phyloP scores from a whole-genome alignment of 2,797 vertebrate genomes.

The Arctocebus calabarensis region DNA sequence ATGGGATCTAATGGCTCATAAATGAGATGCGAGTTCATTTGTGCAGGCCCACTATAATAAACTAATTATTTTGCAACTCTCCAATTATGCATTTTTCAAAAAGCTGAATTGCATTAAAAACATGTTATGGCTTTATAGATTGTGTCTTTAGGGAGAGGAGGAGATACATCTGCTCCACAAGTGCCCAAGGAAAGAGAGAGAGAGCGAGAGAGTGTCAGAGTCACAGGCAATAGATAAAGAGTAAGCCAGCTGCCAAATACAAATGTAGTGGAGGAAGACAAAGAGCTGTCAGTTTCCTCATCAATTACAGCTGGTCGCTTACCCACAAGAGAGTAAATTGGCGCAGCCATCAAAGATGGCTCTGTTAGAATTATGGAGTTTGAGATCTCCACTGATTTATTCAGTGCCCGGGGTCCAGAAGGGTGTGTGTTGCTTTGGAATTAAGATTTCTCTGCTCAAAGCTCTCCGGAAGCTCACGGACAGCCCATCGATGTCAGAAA shows the following conservation, averaged over 20 bases:
- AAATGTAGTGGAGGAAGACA: constrained; percentile 57
- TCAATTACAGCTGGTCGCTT: constrained; percentile 52
- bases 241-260: constrained; percentile 79
- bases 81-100: constrained; percentile 86
- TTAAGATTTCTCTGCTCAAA: constrained; percentile 49
- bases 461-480: constrained; percentile 3
- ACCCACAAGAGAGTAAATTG: constrained; percentile 41
- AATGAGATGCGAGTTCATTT: constrained; percentile 89
- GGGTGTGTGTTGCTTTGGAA: neutral
- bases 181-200: neutral
- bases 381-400: constrained; percentile 67
- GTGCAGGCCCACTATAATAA: constrained; percentile 86
- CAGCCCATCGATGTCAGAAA: neutral
- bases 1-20: constrained; percentile 86
- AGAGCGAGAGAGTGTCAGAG: neutral
- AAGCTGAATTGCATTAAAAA: constrained; percentile 84
- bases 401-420: constrained; percentile 10
- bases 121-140: constrained; percentile 80
- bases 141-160: constrained; percentile 66
- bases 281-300: constrained; percentile 68
- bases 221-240: constrained; percentile 67
- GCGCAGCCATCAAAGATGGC: neutral
- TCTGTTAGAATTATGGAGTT: constrained; percentile 45
- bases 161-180: constrained; percentile 67
- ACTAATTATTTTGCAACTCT: constrained; percentile 88